Evolutionary conservation across 2,888 invertebrate genomes (phyloP).

Genomic region (Choristoneura rosaceana): DNA sequence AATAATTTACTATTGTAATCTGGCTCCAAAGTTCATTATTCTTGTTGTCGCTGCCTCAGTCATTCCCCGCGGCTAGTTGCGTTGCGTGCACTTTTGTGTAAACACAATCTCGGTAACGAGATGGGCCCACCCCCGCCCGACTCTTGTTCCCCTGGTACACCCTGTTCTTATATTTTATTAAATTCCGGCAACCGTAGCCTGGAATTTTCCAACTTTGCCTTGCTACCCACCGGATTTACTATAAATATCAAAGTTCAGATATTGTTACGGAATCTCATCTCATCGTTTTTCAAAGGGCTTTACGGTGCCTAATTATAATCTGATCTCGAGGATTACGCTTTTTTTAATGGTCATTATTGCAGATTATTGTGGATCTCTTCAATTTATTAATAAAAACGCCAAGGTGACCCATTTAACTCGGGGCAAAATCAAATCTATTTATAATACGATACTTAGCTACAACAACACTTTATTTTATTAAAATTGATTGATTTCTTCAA

Average conservation of each 20-base stretch:
- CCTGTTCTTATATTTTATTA: slow-evolving; percentile 35
- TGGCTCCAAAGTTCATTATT: background rate
- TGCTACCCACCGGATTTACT: slow-evolving; percentile 13
- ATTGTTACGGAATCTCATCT: slow-evolving; percentile 9
- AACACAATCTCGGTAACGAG: slow-evolving; percentile 51
- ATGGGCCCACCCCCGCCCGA: slow-evolving; percentile 35
- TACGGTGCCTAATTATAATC: slow-evolving; percentile 14
- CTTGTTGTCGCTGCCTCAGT: background rate
- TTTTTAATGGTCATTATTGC: background rate
- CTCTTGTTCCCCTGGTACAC: slow-evolving; percentile 27
- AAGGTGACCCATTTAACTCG: background rate
- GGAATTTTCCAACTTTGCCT: slow-evolving; percentile 21
- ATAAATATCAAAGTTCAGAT: slow-evolving; percentile 12
- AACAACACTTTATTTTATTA: background rate
- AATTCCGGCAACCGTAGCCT: slow-evolving; percentile 22
- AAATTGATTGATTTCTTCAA: no score
- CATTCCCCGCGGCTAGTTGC: slow-evolving; percentile 22
- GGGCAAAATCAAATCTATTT: background rate
- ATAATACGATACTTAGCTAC: background rate
- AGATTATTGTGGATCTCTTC: background rate
- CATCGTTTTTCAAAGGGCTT: slow-evolving; percentile 12
- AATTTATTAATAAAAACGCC: background rate
- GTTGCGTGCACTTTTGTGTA: slow-evolving; percentile 47
- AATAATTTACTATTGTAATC: background rate
- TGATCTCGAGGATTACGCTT: background rate